Base-by-base conservation (phyloP, 1,140 invertebrate genomes). In the Pantala flavescens region DNA sequence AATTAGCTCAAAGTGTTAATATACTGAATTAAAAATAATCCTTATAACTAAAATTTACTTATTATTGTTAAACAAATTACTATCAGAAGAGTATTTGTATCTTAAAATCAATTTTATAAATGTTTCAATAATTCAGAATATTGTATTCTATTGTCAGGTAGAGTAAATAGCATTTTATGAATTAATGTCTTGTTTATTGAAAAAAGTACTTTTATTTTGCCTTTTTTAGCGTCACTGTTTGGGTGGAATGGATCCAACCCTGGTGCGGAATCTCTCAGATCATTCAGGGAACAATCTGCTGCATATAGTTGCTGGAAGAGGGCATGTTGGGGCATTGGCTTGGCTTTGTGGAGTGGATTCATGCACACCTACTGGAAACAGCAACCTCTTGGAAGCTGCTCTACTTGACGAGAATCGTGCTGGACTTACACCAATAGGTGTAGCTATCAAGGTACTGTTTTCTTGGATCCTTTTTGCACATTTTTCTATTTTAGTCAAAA, bases 241-340 rank as follows among this genome's bases (percentile, higher is more conserved):
- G 12, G 76, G 77, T 70, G 82, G 81, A 55, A 80, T 84, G 79
- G 84, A 84, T 76, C 78, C 81, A 0, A 83, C 82, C 36, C 75
- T 84, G 24, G 78, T 84, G 71, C 77, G 84, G 23, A 84, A 84
- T 77, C 78, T 84, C 71, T 82, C 80, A 42, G 83, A 84, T 78
- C 80, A 81, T 70, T 78, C 79, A 74, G 84, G 83, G 63, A 84
- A 84, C 78, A 84, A 81, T 77, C 77, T 84, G 28, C 78, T 83
- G 72, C 84, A 84, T 76, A 80, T 82, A 71, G 79, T 81, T 73
- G 81, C 80, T 36, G 77, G 78, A 16, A 77, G 78, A 73, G 82
- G 83, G 71, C 82, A 84, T 74, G 73, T 82, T 72, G 76, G 75
- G 21, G 81, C 81, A 16, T 77, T 84, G 14, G 76, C 82, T 55